phyloP scores from a whole-genome alignment of 2,888 invertebrate genomes.

The Acleris literana region DNA sequence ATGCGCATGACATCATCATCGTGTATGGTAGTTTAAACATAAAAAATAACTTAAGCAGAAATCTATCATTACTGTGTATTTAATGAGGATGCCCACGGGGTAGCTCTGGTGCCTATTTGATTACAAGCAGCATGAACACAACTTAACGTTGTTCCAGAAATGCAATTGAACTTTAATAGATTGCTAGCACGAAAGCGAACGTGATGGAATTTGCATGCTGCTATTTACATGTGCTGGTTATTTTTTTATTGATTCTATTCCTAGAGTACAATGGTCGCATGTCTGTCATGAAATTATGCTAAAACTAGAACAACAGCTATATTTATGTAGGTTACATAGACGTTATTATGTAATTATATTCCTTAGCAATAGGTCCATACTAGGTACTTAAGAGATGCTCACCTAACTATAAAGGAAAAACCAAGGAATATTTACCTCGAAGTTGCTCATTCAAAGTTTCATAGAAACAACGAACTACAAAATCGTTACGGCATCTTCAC shows the following conservation, averaged over 20 bases:
- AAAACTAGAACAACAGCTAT: slow-evolving; percentile 6
- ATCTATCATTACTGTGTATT: slow-evolving; percentile 13
- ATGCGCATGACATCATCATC: slow-evolving; percentile 71
- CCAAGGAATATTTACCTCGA: too few relatives aligned
- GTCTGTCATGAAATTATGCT: slow-evolving; percentile 16
- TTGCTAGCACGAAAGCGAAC: slow-evolving; percentile 5
- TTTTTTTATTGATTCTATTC: slow-evolving; percentile 17
- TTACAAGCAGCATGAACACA: not conserved
- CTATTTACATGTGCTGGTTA: slow-evolving; percentile 6
- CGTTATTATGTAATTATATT: not conserved
- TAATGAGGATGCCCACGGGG: slow-evolving; percentile 6
- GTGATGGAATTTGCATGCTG: slow-evolving; percentile 29
- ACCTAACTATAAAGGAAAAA: too few relatives aligned
- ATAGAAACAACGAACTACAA: too few relatives aligned
- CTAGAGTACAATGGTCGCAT: slow-evolving; percentile 18
- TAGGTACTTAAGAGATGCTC: too few relatives aligned
- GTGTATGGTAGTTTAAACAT: slow-evolving; percentile 43
- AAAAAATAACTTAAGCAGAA: slow-evolving; percentile 52
- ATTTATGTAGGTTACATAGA: not conserved
- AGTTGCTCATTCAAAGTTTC: too few relatives aligned
- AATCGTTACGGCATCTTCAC: too few relatives aligned
- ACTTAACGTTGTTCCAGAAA: not conserved
- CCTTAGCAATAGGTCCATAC: too few relatives aligned
- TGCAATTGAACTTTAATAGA: slow-evolving; percentile 27
- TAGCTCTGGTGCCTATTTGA: not conserved